A percentile compares a stretch with the other conserved stretches of the same genome.
Evolutionary conservation across 2,888 invertebrate genomes (phyloP).

Genomic region (Syrphus vitripennis): DNA sequence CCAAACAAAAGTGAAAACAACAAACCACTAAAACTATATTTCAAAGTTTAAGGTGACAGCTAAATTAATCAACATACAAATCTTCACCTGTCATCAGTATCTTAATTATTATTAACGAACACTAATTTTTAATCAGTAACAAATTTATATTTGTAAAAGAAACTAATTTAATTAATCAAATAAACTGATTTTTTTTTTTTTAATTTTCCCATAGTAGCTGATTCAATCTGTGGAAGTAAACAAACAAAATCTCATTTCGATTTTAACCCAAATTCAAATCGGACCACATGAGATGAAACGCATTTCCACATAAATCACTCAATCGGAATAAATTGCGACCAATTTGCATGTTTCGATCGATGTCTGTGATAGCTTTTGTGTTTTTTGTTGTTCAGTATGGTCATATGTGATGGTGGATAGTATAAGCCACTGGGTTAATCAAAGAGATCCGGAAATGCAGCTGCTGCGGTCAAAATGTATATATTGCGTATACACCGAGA

Average conservation of each 20-base stretch:
- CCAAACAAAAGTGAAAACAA: neutral
- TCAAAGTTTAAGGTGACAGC: neutral
- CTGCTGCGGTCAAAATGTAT: constrained; percentile 5
- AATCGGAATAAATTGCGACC: constrained; percentile 38
- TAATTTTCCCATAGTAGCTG: neutral
- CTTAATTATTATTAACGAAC: neutral
- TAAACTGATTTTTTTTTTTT: neutral
- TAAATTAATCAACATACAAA: neutral
- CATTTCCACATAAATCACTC: constrained; percentile 45
- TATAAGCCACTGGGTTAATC: neutral
- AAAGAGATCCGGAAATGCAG: constrained; percentile 44
- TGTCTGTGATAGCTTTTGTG: neutral
- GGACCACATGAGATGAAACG: constrained; percentile 32
- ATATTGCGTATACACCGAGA: neutral
- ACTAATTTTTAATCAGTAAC: neutral
- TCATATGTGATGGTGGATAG: neutral
- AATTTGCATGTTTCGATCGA: constrained; percentile 44
- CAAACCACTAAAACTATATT: neutral
- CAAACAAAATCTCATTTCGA: neutral
- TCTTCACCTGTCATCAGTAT: constrained; percentile 9
- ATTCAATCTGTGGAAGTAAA: neutral
- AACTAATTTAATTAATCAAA: neutral
- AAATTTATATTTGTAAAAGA: neutral
- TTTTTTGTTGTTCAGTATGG: neutral
- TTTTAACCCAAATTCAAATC: constrained; percentile 43